Conservation (phyloP, 2,888 invertebrate species). For the Thera obeliscata region DNA sequence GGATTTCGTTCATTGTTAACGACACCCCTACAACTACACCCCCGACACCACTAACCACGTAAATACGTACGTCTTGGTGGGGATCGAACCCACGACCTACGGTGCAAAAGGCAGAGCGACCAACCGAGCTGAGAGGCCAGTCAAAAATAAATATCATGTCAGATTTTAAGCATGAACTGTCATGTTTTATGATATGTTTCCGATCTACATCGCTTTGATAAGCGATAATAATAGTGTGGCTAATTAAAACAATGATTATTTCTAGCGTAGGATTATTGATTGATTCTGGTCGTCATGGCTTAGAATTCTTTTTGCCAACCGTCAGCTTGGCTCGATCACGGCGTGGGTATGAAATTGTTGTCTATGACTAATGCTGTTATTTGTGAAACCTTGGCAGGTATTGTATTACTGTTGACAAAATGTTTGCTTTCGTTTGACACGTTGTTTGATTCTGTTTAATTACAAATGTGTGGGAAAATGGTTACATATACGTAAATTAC, state of each 20-base stretch:
- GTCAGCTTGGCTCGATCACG: constrained; percentile 56
- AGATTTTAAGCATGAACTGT: background rate
- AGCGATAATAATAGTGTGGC: background rate
- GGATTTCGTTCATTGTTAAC: too few species aligned
- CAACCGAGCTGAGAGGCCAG: background rate
- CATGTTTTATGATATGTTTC: background rate
- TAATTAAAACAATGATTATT: background rate
- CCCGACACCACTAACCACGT: too few species aligned
- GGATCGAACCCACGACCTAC: too few species aligned
- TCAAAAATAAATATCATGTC: background rate
- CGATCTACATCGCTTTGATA: background rate
- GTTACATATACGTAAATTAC: too few species aligned
- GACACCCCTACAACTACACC: too few species aligned
- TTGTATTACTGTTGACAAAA: constrained; percentile 66
- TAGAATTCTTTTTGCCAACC: constrained; percentile 29
- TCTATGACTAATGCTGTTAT: constrained; percentile 73
- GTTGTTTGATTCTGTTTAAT: constrained; percentile 39
- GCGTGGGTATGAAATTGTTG: constrained; percentile 70
- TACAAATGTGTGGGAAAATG: constrained; percentile 8
- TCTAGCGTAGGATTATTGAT: constrained; percentile 14
- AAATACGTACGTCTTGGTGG: too few species aligned
- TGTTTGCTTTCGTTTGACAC: constrained; percentile 50
- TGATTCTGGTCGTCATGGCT: constrained; percentile 4
- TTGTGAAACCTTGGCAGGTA: constrained; percentile 66
- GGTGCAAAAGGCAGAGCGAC: too few species aligned